phyloP scores from a whole-genome alignment of 2,113 vertebrate genomes.

The Salvelinus namaycush region DNA sequence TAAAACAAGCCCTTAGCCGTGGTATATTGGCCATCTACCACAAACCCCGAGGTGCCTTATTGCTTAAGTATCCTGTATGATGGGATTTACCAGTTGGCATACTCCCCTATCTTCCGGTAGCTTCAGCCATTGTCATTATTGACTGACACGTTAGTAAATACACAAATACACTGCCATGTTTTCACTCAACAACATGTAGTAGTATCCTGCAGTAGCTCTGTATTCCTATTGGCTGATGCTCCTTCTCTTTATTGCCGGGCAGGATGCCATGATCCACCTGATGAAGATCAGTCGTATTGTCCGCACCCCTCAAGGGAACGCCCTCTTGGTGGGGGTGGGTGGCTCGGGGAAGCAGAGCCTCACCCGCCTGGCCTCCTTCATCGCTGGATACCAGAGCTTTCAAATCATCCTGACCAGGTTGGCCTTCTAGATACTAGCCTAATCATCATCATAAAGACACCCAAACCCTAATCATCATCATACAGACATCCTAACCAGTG shows the following conservation, averaged over 20 bases:
- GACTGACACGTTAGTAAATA: too few relatives aligned
- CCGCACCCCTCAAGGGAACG: constrained; percentile 80
- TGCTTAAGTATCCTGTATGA: too few relatives aligned
- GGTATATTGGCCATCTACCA: too few relatives aligned
- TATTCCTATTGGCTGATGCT: not conserved
- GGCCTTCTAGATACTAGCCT: not conserved
- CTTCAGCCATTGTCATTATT: too few relatives aligned
- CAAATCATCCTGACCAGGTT: constrained; percentile 84
- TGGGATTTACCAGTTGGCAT: too few relatives aligned
- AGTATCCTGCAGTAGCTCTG: not conserved
- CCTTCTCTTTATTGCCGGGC: not conserved
- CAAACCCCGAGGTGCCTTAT: too few relatives aligned
- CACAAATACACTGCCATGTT: not conserved
- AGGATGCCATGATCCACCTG: constrained; percentile 84
- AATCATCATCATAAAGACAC: too few relatives aligned
- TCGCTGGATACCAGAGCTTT: constrained; percentile 82
- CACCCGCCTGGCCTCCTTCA: constrained; percentile 78
- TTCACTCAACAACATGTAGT: not conserved
- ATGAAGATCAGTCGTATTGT: constrained; percentile 83
- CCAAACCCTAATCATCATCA: too few relatives aligned
- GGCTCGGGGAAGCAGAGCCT: constrained; percentile 86
- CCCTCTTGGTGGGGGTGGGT: constrained; percentile 82
- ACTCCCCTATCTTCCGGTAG: too few relatives aligned
- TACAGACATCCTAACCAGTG: too few relatives aligned
- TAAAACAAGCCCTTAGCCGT: too few relatives aligned